Evolutionary conservation across 2,888 invertebrate genomes (phyloP), one percentile per base, ranked within the genome.

Genomic region (Lapara coniferarum): DNA sequence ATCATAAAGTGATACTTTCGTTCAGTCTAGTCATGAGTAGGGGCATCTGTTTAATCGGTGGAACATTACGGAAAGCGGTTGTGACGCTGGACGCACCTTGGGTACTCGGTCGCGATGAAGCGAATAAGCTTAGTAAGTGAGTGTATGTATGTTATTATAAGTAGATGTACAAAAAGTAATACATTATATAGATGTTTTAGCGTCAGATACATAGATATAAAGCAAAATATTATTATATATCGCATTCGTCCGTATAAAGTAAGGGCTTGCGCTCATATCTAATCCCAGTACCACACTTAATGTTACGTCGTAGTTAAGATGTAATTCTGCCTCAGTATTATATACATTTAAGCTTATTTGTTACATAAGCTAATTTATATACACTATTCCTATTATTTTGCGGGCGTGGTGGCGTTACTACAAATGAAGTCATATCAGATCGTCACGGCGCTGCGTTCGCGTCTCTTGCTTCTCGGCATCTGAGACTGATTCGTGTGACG

Each of bases 321-420:
- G 93, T 93, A 93, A 91, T 91, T 93, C 93, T 92, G 93, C 93
- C 93, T 93, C 93, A 93, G 93, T 93, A 93, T 93, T 93, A 93
- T 92, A 91, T 92, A 93, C 92, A 92, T 92, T 89, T 92, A 93
- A 93, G 93, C 93, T 93, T 93, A 93, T 93, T 88, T 91, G 92
- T 91, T 93, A 92, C 84, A 92, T 93, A 93, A 93, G 92, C 92
- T 91, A 92, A 91, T 91, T 92, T 91, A 93, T 93, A 92, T 92
- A 93, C 91, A 93, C 91, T 89, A 89, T 89, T 87, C 88, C 86
- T 89, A 89, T 91, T 93, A 85, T 81, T 91, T 91, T 90, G 90
- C 90, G 92, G 92, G 92, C 88, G 90, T 86, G 83, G 88, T 91
- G 91, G 87, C 89, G 89, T 89, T 85, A 87, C 87, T 88, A 90